A percentile compares a stretch with the other conserved stretches of the same genome.
Conservation (phyloP, 2,888 invertebrate species). For the Horisme vitalbata region DNA sequence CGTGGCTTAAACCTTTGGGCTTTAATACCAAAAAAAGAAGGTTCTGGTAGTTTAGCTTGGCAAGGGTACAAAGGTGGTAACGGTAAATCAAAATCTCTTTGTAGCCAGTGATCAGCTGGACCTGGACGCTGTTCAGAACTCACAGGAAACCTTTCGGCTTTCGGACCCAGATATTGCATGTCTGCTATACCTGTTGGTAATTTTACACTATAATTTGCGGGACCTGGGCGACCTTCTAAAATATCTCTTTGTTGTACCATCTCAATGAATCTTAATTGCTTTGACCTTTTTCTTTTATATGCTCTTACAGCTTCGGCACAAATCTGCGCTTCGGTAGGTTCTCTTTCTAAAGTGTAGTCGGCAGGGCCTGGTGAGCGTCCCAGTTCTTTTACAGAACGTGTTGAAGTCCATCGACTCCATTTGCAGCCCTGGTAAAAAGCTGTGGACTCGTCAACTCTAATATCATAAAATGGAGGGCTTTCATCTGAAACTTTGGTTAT, state of each 20-base stretch:
- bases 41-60: constrained; percentile 49
- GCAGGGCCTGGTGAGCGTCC: constrained; percentile 60
- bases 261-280: constrained; percentile 65
- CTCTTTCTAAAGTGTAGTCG: constrained; percentile 48
- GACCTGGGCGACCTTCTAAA: constrained; percentile 57
- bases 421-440: constrained; percentile 68
- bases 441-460: constrained; percentile 51
- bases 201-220: constrained; percentile 56
- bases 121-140: constrained; percentile 49
- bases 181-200: constrained; percentile 45
- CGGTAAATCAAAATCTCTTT: constrained; percentile 58
- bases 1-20: constrained; percentile 52
- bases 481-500: constrained; percentile 30
- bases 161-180: constrained; percentile 50
- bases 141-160: constrained; percentile 49
- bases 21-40: constrained; percentile 60
- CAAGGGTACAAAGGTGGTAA: constrained; percentile 40
- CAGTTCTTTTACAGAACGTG: constrained; percentile 34
- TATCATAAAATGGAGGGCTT: constrained; percentile 59
- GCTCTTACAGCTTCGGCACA: constrained; percentile 59
- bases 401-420: constrained; percentile 64
- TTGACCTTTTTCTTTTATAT: constrained; percentile 54
- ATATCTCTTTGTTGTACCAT: constrained; percentile 56
- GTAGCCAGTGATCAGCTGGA: constrained; percentile 56
- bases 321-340: constrained; percentile 39